Evolutionary conservation across 2,797 vertebrate genomes (phyloP).

Genomic region (Corythornis leucogaster): DNA sequence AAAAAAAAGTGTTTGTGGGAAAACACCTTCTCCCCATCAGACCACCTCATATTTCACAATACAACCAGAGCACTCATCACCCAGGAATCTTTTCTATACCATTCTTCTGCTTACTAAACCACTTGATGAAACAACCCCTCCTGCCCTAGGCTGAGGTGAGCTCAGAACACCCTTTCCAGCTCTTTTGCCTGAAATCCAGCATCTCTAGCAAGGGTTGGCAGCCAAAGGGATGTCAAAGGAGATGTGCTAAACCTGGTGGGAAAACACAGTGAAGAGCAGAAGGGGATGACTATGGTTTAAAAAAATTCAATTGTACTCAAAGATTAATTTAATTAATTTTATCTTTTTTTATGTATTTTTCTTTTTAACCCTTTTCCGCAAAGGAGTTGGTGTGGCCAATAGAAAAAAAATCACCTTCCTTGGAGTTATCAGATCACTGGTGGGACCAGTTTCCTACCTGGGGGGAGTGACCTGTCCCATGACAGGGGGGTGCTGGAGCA

Average conservation of each 20-base stretch:
- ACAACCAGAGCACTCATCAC: background rate
- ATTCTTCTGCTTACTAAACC: background rate
- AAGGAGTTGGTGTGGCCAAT: background rate
- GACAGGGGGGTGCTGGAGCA: background rate
- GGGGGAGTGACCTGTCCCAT: rapidly evolving
- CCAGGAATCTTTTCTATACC: background rate
- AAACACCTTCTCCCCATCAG: background rate
- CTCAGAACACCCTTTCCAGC: conserved; percentile 16
- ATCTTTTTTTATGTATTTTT: no score
- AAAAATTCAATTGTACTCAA: conserved; percentile 6
- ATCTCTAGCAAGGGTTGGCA: background rate
- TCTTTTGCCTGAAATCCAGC: conserved; percentile 2
- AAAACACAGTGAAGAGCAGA: background rate
- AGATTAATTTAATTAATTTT: background rate
- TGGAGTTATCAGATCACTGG: background rate
- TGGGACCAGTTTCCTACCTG: background rate
- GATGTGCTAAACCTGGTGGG: conserved; percentile 36
- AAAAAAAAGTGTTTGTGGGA: background rate
- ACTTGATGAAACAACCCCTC: background rate
- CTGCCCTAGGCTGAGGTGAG: background rate
- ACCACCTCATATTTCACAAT: background rate
- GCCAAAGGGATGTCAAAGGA: conserved; percentile 18
- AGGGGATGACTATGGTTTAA: background rate
- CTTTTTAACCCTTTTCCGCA: background rate
- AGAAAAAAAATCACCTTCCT: conserved; percentile 6